Evolutionary conservation across 1,140 invertebrate genomes (phyloP).

Genomic region (Drosophila subobscura): DNA sequence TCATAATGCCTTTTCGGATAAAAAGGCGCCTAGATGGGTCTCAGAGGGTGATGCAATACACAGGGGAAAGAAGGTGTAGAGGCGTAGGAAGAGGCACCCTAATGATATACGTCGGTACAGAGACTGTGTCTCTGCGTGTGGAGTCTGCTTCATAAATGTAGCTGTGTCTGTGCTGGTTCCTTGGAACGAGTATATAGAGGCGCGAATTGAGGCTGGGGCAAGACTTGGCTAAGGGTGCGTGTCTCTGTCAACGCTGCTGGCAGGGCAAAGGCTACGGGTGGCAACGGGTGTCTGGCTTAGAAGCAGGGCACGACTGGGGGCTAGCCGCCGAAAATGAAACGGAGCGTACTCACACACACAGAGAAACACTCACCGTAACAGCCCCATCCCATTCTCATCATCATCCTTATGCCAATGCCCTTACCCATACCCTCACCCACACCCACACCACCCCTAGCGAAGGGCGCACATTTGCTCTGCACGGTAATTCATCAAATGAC

Average conservation of each 20-base stretch:
- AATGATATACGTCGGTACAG: constrained; percentile 68
- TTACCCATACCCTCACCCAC: background rate
- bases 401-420: constrained; percentile 6
- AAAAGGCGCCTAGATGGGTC: constrained; percentile 47
- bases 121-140: constrained; percentile 19
- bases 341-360: constrained; percentile 36
- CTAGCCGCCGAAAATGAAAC: constrained; percentile 69
- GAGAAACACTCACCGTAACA: constrained; percentile 5
- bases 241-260: constrained; percentile 28
- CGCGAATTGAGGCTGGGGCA: constrained; percentile 48
- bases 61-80: background rate
- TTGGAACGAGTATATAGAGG: constrained; percentile 50
- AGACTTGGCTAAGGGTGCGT: constrained; percentile 21
- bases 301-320: constrained; percentile 21
- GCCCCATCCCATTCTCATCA: constrained; percentile 1
- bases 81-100: constrained; percentile 34
- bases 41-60: constrained; percentile 6
- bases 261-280: constrained; percentile 2
- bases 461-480: constrained; percentile 75
- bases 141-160: constrained; percentile 3
- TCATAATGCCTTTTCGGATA: constrained; percentile 72
- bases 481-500: constrained; percentile 82
- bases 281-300: constrained; percentile 54
- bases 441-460: constrained; percentile 22
- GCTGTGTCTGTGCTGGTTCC: constrained; percentile 22